Evolutionary conservation across 2,888 invertebrate species (phyloP).

Genomic region (Brachynemurus nebulosus): DNA sequence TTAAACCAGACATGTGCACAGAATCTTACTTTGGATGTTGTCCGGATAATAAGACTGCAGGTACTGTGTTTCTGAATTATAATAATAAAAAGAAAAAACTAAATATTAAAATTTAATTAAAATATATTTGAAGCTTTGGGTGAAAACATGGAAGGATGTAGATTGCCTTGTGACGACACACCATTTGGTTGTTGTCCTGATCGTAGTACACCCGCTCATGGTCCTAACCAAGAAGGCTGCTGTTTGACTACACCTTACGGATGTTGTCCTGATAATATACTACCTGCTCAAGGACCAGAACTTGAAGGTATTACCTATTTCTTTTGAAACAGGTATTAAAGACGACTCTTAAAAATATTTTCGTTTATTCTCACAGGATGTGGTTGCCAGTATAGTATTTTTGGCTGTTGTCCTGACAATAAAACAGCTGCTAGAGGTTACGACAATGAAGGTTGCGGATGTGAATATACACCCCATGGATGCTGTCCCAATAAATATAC

Average conservation of each 20-base stretch:
- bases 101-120: constrained; percentile 1
- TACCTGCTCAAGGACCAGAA: constrained; percentile 66
- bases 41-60: constrained; percentile 49
- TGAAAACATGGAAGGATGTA: constrained; percentile 59
- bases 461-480: constrained; percentile 55
- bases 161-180: constrained; percentile 48
- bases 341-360: too few relatives aligned
- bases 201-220: constrained; percentile 70
- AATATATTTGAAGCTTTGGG: constrained; percentile 41
- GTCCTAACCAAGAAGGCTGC: constrained; percentile 68
- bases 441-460: constrained; percentile 68
- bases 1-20: constrained; percentile 36
- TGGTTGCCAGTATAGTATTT: constrained; percentile 59
- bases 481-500: constrained; percentile 76
- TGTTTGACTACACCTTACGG: constrained; percentile 58
- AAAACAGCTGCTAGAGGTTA: constrained; percentile 64
- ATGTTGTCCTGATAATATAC: constrained; percentile 85
- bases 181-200: constrained; percentile 82
- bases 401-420: constrained; percentile 80
- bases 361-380: too few relatives aligned
- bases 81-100: too few relatives aligned
- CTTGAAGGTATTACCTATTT: constrained; percentile 51
- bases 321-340: too few relatives aligned
- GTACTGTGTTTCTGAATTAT: constrained; percentile 26
- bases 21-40: constrained; percentile 57